Evolutionary conservation across 2,888 invertebrate genomes (phyloP), one percentile per base, ranked within the genome.

Genomic region (Dusona sp.): DNA sequence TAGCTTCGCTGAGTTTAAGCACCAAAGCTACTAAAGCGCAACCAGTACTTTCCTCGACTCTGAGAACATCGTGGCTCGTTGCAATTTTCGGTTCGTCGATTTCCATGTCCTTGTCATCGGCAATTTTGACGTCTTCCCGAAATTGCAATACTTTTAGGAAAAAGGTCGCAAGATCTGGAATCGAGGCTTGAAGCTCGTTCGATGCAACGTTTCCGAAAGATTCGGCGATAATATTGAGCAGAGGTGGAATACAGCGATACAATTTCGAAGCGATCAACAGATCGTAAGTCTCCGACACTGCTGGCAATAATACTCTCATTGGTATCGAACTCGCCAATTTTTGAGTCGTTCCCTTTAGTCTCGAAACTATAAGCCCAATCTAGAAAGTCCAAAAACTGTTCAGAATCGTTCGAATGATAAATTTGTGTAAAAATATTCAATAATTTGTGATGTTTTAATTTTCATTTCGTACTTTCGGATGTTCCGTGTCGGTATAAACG

Each of bases 1-100:
- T 96, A 0, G 97, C 96, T 94, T 99, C 99, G 0, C 98, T 98
- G 42, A 99, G 94, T 94, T 98, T 98, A 74, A 99, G 94, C 38
- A 98, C 97, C 90, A 98, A 95, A 73, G 96, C 95, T 1, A 97
- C 96, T n/a, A 99, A 94, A 0, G 98, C 96, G 88, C 97, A 96
- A 0, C 98, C 96, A 0, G 98, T 96, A 90, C 96, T 95, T 22
- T 95, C 95, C 94, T 99, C 99, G 0, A 97, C 96, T 19, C 92
- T 91, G 51, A 95, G 95, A 0, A 97, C 95, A 72, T 95, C 94
- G 13, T 93, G 93, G 16, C 29, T 33, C 2, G 93, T 91, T 8
- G 92, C 87, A 78, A 94, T 93, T 0, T 92, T 94, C 51, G 88
- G 88, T 8, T 94, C 89, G 25, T 94, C 94, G 2, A 91, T 91